Base-by-base conservation (phyloP, 2,113 vertebrate species). In the Maccullochella peelii region DNA sequence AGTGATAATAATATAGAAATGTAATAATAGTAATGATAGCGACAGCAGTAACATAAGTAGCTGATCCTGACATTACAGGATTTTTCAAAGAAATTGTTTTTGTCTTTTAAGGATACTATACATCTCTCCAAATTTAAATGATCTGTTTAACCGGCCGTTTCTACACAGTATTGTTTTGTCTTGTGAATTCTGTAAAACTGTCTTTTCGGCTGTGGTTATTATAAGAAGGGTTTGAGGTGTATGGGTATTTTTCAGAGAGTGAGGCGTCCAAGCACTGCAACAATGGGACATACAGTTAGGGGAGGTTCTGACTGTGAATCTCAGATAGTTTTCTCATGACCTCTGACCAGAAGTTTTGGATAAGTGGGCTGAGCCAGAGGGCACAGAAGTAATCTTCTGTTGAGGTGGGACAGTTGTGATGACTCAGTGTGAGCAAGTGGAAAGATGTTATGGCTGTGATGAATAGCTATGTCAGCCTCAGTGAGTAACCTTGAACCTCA, bases 401-500 rank as follows among this genome's bases (percentile, higher is more conserved):
- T 71, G 70, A 84, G 73, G 58, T 82, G 44, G n/a, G 71, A 75
- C 63, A 69, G 73, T 23, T 63, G 65, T 69, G 80, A 73, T 62
- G 67, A 80, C 63, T 66, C 81, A 81, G 54, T 77, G 79, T 59
- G 65, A 79, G 49, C 70, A 25, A 66, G 63, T 68, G 61, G 25
- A 79, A 75, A 82, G 86, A 66, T 65, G 66, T 81, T 75, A 65
- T 83, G 71, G 63, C 55, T 75, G 25, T 74, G 63, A 88, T 90
- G 78, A 91, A 86, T 78, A 80, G 78, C 80, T 69, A 9, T 59
- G 78, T 62, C 72, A 84, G 65, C 50, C 50, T 87, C 75, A 66
- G 21, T 54, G 33, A 85, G 71, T 63, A 70, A 88, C 82, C 86
- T 92, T 66, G 49, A 89, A 83, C 72, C 76, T 73, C 16, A 42